These are phyloP conservation scores for Hermetia illucens DNA, from an alignment of 1,140 invertebrate species.

Conservation along the genomic window DNA sequence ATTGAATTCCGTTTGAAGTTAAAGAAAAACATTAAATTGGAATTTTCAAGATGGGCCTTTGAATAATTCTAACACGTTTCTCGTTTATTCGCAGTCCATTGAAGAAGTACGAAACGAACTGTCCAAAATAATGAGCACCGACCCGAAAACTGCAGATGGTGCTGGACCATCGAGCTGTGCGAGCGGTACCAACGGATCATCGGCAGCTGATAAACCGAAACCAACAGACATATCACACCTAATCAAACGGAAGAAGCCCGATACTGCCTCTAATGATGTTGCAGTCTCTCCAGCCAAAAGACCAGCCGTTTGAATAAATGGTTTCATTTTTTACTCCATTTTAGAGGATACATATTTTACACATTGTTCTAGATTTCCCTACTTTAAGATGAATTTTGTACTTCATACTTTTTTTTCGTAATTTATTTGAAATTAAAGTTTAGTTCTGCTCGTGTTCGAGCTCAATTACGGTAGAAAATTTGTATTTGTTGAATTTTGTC, in stretches of 20 bases:
- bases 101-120: conserved; percentile 26
- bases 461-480: too few relatives aligned
- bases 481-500: too few relatives aligned
- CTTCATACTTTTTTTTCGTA: too few relatives aligned
- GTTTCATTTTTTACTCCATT: too few relatives aligned
- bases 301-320: too few relatives aligned
- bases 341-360: too few relatives aligned
- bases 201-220: conserved; percentile 22
- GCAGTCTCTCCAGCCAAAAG: conserved; percentile 22
- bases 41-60: too few relatives aligned
- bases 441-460: too few relatives aligned
- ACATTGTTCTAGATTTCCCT: too few relatives aligned
- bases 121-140: conserved; percentile 22
- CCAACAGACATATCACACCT: conserved; percentile 25
- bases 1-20: background rate
- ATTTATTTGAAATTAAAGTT: too few relatives aligned
- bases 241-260: conserved; percentile 30
- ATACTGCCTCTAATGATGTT: conserved; percentile 21
- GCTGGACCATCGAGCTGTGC: conserved; percentile 14
- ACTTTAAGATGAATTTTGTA: too few relatives aligned
- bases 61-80: background rate
- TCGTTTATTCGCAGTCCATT: conserved; percentile 12
- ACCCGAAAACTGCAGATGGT: conserved; percentile 8
- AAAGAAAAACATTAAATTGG: background rate
- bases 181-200: conserved; percentile 8